Evolutionary conservation across 2,888 invertebrate species (phyloP).

Genomic region (Xiphydria camelus): DNA sequence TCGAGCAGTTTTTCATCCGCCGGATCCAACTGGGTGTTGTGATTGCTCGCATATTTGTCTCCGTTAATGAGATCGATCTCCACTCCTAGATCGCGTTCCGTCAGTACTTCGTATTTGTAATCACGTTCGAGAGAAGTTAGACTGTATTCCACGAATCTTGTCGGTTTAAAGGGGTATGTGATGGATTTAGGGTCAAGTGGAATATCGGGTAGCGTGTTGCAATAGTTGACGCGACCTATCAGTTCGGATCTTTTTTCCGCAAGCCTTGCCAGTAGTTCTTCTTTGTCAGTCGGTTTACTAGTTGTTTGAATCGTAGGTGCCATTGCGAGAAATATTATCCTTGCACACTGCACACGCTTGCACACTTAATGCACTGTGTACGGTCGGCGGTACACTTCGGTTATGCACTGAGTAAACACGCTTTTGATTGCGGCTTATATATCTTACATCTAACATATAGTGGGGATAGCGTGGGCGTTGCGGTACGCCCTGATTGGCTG

Average conservation of each 20-base stretch:
- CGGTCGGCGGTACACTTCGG: too few relatives aligned
- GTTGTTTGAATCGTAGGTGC: slow-evolving; percentile 75
- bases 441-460: too few relatives aligned
- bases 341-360: slow-evolving; percentile 2
- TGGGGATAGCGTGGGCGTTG: too few relatives aligned
- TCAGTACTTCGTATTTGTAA: slow-evolving; percentile 90
- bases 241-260: slow-evolving; percentile 70
- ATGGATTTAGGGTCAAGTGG: neutral
- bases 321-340: slow-evolving; percentile 52
- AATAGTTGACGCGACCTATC: slow-evolving; percentile 58
- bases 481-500: too few relatives aligned
- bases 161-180: too few relatives aligned
- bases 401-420: too few relatives aligned
- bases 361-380: too few relatives aligned
- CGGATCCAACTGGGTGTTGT: slow-evolving; percentile 73
- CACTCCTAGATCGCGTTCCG: slow-evolving; percentile 93
- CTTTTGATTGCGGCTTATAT: too few relatives aligned
- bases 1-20: slow-evolving; percentile 91
- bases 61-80: slow-evolving; percentile 93
- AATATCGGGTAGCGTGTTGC: neutral
- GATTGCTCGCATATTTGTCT: slow-evolving; percentile 82
- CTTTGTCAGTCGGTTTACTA: slow-evolving; percentile 63
- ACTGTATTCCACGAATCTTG: slow-evolving; percentile 85
- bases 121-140: slow-evolving; percentile 88
- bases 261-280: slow-evolving; percentile 67